These are phyloP conservation scores for Ormia ochracea DNA, from an alignment of 2,888 invertebrate genomes.

Conservation along the genomic window DNA sequence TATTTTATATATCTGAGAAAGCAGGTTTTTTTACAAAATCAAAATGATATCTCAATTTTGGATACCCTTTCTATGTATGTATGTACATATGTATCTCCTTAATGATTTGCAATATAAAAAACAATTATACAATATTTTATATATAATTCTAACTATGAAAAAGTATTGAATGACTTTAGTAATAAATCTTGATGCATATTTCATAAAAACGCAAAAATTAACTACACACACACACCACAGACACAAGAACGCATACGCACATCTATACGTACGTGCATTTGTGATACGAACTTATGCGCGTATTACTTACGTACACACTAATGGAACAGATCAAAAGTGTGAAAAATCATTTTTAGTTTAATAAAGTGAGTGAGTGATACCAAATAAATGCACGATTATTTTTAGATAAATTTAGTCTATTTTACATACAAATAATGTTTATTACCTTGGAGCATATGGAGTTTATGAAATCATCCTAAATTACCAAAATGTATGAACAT, in stretches of 20 bases:
- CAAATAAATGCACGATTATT: neutral
- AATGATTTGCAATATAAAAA: no score
- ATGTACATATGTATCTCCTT: no score
- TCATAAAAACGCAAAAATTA: neutral
- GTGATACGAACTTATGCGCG: neutral
- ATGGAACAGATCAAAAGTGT: neutral
- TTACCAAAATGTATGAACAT: constrained; percentile 56
- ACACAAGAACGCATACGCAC: neutral
- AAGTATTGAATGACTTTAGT: no score
- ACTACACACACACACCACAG: no score
- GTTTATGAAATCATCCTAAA: constrained; percentile 85
- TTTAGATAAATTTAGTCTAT: neutral
- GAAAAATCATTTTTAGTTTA: neutral
- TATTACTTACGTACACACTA: neutral
- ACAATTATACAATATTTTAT: no score
- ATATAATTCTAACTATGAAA: no score
- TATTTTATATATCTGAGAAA: no score
- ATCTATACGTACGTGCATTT: no score
- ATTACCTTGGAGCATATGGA: constrained; percentile 87
- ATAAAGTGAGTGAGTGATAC: neutral
- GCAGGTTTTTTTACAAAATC: no score
- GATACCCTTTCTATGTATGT: no score
- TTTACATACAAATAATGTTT: constrained; percentile 39
- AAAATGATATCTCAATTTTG: no score
- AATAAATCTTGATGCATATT: no score